Base-by-base conservation (phyloP, 2,113 vertebrate species). In the Grus americana region DNA sequence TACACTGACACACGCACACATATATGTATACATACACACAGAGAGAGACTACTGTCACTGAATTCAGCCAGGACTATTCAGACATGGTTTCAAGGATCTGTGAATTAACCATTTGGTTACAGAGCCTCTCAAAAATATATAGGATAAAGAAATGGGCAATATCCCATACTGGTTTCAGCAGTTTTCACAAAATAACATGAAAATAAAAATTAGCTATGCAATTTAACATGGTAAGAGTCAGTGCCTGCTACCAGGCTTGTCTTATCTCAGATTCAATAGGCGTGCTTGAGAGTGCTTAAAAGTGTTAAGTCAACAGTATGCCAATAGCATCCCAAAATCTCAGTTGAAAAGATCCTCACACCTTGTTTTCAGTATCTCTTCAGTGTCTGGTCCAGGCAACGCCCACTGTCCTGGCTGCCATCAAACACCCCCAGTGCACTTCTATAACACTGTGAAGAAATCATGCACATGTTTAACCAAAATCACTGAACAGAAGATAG, bases 401-500 rank as follows among this genome's bases (percentile, higher is more conserved):
- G 4, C 11, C 46, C 1, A 0, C 29, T 68, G 54, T 17, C 44
- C 24, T 4, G 1, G 58, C 66, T 67, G 42, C 57, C 14, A 10
- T 15, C 55, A 36, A 84, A 70, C 13, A 11, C 4, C 15, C 13
- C 2, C 17, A 15, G 22, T 9, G 12, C 2, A 0, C 15, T 70
- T 47, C 38, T 29, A 15, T 55, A 38, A 12, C 3, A 1, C 72
- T 27, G 23, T 10, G 12, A 50, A 74, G 24, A 79, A 88, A 46
- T 27, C 32, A 24, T 11, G 3, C 20, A 9, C 0, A 0, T 7
- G 26, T 26, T 80, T 49, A 68, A 57, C 27, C 1, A 3, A 57
- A 82, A 34, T 29, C 3, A 0, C 27, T 76, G 21, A 10, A 55
- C 12, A 62, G 38, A 73, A 79, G 9, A 52, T 52, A 54, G 5